Evolutionary conservation across 2,113 vertebrate genomes (phyloP).

Genomic region (Zosterops borbonicus): DNA sequence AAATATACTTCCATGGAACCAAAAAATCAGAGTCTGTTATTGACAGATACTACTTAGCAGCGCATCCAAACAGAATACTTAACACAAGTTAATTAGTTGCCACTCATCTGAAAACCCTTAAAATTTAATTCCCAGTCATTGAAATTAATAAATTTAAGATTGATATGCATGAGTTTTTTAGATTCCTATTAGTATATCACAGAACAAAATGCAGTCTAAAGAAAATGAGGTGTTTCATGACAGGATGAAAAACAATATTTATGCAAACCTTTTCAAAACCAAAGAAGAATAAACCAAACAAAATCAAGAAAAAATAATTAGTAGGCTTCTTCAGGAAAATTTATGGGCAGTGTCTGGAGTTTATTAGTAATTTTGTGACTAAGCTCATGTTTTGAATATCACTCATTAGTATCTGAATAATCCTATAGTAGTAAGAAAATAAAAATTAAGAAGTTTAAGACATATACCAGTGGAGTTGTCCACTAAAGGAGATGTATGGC

Average conservation of each 20-base stretch:
- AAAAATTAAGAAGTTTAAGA: neutral
- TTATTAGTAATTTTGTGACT: neutral
- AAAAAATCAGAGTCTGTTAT: neutral
- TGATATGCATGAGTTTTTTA: neutral
- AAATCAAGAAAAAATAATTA: neutral
- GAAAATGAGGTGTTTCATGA: neutral
- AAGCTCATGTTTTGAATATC: neutral
- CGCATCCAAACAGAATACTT: neutral
- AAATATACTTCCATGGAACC: neutral
- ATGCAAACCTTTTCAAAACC: neutral
- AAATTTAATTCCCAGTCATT: neutral
- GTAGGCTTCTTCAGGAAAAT: neutral
- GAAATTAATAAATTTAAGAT: neutral
- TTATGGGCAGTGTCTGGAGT: neutral
- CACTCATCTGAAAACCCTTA: neutral
- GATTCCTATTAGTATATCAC: neutral
- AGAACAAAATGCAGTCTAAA: neutral
- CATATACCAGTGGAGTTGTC: neutral
- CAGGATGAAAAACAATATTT: neutral
- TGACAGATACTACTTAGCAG: neutral
- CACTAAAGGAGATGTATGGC: neutral
- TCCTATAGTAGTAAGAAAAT: neutral
- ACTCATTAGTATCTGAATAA: neutral
- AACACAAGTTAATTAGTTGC: neutral
- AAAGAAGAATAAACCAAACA: neutral